Evolutionary conservation across 2,113 vertebrate genomes (phyloP), one percentile per base, ranked within the genome.

Genomic region (Formicarius rufipectus): DNA sequence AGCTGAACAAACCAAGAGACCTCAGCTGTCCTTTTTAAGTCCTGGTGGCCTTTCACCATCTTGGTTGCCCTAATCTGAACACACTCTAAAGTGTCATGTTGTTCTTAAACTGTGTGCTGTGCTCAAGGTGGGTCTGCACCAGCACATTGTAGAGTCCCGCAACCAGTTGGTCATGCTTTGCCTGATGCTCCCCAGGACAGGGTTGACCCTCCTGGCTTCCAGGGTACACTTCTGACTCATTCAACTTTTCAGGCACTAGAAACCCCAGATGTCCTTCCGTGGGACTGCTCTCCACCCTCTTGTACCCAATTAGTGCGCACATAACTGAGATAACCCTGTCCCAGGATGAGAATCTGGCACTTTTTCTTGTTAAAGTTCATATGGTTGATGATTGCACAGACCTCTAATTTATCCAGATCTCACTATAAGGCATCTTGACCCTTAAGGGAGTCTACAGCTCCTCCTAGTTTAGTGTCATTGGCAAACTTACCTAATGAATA

Each of bases 151-250:
- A 8, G 22, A 52, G 68, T 12, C 10, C 21, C 23, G 45, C 1
- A 0, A 22, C 8, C 7, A 6, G 20, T 7, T n/a, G n/a, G 24
- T 11, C 16, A 6, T n/a, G 69, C 16, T 68, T 16, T 60, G 19
- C n/a, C n/a, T n/a, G n/a, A n/a, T n/a, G n/a, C n/a, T n/a, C n/a
- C n/a, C 16, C 56, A 47, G 56, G 28, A n/a, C 23, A 69, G 1
- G 2, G 7, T 15, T 76, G 40, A 11, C 11, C 37, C 17, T 76
- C 59, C 39, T 62, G 33, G n/a, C 21, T 62, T 11, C 27, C 24
- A 39, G 15, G 35, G 14, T 18, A 33, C 42, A 19, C 31, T 63
- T 20, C 25, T 55, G 40, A 40, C 47, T 76, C 13, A 19, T 20
- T 69, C 25, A 84, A 44, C 30, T 37, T 73, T 30, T 5, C 7